These are phyloP conservation scores for Scaptomyza polygonia DNA, from an alignment of 2,888 invertebrate species.

Conservation along the genomic window DNA sequence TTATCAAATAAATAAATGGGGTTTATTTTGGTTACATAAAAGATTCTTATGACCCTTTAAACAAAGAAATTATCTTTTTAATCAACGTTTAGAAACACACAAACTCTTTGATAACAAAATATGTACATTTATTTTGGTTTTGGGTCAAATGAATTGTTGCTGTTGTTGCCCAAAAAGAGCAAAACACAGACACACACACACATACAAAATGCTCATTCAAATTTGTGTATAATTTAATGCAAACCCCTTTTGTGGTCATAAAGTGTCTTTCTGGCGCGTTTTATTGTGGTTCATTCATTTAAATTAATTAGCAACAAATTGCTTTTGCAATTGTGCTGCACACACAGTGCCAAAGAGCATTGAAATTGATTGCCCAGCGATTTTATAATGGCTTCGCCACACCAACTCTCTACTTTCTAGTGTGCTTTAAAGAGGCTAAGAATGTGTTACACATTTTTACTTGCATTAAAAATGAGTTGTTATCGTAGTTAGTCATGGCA, in stretches of 20 bases:
- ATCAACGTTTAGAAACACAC: neutral
- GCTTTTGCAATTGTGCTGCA: neutral
- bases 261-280: conserved; percentile 41
- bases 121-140: neutral
- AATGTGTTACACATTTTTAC: conserved; percentile 4
- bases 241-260: conserved; percentile 50
- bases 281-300: conserved; percentile 65
- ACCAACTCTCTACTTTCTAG: conserved; percentile 1
- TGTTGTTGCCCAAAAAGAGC: neutral
- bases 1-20: neutral
- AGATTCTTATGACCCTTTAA: neutral
- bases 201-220: neutral
- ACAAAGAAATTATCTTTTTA: neutral
- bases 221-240: conserved; percentile 28
- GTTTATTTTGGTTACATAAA: neutral
- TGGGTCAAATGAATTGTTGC: conserved; percentile 21
- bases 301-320: conserved; percentile 62
- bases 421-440: conserved; percentile 1
- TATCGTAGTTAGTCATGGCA: too few relatives aligned
- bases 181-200: too few relatives aligned
- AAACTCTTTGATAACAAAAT: neutral
- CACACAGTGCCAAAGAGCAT: conserved; percentile 6
- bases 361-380: conserved; percentile 17
- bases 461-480: neutral
- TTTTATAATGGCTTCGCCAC: conserved; percentile 19